Conservation (phyloP, 2,888 invertebrate genomes). For the Heliconius ismenius region DNA sequence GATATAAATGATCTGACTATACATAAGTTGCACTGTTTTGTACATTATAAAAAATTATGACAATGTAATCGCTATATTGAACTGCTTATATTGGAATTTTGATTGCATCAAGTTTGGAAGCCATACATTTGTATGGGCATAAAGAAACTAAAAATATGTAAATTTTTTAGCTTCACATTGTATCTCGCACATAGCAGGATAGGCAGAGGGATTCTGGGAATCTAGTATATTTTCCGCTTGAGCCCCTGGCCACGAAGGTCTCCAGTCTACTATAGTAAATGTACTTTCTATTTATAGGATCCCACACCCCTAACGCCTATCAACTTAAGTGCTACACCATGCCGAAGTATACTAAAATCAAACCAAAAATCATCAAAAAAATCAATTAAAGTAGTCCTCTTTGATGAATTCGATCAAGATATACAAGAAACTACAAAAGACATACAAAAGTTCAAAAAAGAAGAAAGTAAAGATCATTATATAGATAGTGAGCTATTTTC, state of each 20-base stretch:
- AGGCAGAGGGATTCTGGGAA: background rate
- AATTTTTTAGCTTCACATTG: background rate
- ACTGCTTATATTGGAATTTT: too few species aligned
- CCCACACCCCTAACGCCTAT: slow-evolving; percentile 56
- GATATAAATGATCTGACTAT: too few species aligned
- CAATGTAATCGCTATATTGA: too few species aligned
- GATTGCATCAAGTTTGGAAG: too few species aligned
- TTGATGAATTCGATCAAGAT: slow-evolving; percentile 54
- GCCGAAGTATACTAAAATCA: slow-evolving; percentile 68
- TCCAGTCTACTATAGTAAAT: background rate
- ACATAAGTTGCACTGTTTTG: too few species aligned
- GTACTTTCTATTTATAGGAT: slow-evolving; percentile 45
- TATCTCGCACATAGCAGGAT: background rate
- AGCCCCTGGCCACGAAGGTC: too few species aligned
- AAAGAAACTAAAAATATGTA: too few species aligned
- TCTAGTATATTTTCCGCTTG: background rate
- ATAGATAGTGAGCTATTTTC: slow-evolving; percentile 47
- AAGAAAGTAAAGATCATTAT: slow-evolving; percentile 25
- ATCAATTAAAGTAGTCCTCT: slow-evolving; percentile 66
- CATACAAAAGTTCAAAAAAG: background rate
- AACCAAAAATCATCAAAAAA: slow-evolving; percentile 56
- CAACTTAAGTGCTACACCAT: slow-evolving; percentile 63
- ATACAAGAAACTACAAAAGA: slow-evolving; percentile 22
- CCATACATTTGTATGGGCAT: too few species aligned
- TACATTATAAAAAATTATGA: too few species aligned